Percentiles rank a stretch among this genome's conserved stretches.
phyloP scores from a whole-genome alignment of 1,140 invertebrate species.

The Eufriesea mexicana region DNA sequence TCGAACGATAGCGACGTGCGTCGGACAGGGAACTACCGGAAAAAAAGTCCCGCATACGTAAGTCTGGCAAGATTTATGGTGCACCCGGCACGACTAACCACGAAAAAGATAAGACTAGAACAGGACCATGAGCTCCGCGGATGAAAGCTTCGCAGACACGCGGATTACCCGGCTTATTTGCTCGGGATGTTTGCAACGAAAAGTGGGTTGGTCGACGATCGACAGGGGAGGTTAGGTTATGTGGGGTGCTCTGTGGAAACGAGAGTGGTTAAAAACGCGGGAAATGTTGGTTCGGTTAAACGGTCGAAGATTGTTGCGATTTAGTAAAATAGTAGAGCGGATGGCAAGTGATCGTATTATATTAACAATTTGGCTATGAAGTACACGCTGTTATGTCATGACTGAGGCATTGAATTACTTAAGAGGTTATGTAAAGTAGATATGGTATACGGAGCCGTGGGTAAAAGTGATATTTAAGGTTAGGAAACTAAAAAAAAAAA shows the following conservation, averaged over 20 bases:
- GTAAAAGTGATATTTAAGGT: too few relatives aligned
- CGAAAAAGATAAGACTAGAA: slow-evolving; percentile 52
- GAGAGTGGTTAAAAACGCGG: neutral
- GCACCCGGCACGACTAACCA: slow-evolving; percentile 15
- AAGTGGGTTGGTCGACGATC: neutral
- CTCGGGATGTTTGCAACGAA: neutral
- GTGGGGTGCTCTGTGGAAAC: neutral
- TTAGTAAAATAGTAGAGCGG: too few relatives aligned
- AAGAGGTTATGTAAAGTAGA: too few relatives aligned
- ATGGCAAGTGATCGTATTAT: too few relatives aligned
- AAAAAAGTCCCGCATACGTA: slow-evolving; percentile 60
- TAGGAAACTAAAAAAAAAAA: too few relatives aligned
- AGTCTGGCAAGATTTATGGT: slow-evolving; percentile 56
- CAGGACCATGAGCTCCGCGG: neutral
- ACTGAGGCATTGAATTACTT: too few relatives aligned
- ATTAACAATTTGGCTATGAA: too few relatives aligned
- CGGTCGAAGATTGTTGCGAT: too few relatives aligned
- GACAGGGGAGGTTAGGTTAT: neutral
- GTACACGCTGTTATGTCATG: too few relatives aligned
- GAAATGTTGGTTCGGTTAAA: neutral
- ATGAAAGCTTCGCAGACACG: slow-evolving; percentile 5
- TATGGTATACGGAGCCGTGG: too few relatives aligned
- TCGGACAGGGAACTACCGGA: neutral
- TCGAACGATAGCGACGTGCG: slow-evolving; percentile 8
- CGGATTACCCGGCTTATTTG: slow-evolving; percentile 32